These are phyloP conservation scores for Conger conger DNA, from an alignment of 2,113 vertebrate species.

Conservation along the genomic window DNA sequence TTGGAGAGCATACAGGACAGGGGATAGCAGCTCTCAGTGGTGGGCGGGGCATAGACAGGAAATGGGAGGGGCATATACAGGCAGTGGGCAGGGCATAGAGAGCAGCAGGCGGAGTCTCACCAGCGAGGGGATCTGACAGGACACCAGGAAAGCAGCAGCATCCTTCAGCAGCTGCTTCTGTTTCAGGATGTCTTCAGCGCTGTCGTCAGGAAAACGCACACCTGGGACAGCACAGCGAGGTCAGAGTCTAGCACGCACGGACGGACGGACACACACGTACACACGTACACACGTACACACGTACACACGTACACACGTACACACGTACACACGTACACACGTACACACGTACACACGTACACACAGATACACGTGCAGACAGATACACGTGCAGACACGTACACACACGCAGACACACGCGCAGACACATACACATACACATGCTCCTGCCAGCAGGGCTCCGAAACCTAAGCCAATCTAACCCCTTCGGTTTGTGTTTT, in stretches of 20 bases:
- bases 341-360: too few relatives aligned
- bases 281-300: background rate
- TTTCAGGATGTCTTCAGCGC: slow-evolving; percentile 84
- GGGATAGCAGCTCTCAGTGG: background rate
- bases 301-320: too few relatives aligned
- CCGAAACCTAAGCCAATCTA: too few relatives aligned
- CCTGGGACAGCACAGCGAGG: slow-evolving; percentile 64
- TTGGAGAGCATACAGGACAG: too few relatives aligned
- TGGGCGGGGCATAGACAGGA: background rate
- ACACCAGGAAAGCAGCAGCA: slow-evolving; percentile 86
- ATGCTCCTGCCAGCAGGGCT: too few relatives aligned
- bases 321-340: background rate
- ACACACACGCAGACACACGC: too few relatives aligned
- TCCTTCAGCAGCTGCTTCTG: slow-evolving; percentile 97
- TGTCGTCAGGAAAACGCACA: slow-evolving; percentile 87
- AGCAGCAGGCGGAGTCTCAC: slow-evolving; percentile 66
- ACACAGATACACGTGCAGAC: background rate
- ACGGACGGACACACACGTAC: background rate
- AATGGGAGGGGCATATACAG: background rate
- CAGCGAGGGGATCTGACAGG: slow-evolving; percentile 93
- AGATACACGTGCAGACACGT: too few relatives aligned
- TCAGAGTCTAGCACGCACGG: background rate
- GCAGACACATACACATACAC: background rate
- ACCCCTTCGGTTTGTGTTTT: too few relatives aligned
- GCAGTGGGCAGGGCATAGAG: background rate